Evolutionary conservation across 2,888 invertebrate genomes (phyloP).

Genomic region (Tholera decimalis): DNA sequence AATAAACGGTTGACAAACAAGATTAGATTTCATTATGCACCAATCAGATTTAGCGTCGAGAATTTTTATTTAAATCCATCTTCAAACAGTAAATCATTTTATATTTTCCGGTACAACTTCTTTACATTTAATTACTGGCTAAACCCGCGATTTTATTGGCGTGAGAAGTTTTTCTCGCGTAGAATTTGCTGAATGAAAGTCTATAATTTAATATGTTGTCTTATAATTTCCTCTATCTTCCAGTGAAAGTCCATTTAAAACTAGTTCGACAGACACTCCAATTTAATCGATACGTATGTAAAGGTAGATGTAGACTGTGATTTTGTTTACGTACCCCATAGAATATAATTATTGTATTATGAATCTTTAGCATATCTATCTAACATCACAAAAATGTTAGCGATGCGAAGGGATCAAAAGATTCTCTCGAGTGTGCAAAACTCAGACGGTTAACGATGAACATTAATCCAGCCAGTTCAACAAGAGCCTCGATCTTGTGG

Average conservation of each 20-base stretch:
- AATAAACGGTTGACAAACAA: slow-evolving; percentile 38
- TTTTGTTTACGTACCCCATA: background rate
- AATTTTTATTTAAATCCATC: slow-evolving; percentile 4
- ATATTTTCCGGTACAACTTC: too few relatives aligned
- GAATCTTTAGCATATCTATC: slow-evolving; percentile 29
- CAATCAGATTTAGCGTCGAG: slow-evolving; percentile 15
- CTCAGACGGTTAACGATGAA: slow-evolving; percentile 73
- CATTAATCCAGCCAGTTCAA: slow-evolving; percentile 68
- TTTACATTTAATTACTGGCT: too few relatives aligned
- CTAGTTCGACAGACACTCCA: too few relatives aligned
- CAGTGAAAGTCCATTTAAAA: too few relatives aligned
- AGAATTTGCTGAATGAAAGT: too few relatives aligned
- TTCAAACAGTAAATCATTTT: slow-evolving; percentile 3
- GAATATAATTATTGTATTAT: slow-evolving; percentile 28
- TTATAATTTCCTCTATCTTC: too few relatives aligned
- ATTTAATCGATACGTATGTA: too few relatives aligned
- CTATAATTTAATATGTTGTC: too few relatives aligned
- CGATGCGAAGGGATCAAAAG: slow-evolving; percentile 77
- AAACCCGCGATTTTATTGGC: too few relatives aligned
- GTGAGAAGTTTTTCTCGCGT: too few relatives aligned
- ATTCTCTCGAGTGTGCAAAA: slow-evolving; percentile 77
- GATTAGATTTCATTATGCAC: slow-evolving; percentile 45
- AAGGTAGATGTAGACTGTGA: too few relatives aligned
- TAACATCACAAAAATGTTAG: slow-evolving; percentile 61
- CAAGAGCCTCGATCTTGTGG: slow-evolving; percentile 54